A percentile compares a stretch with the other conserved stretches of the same genome.
These are phyloP conservation scores for Choristoneura fumiferana DNA, from an alignment of 1,140 invertebrate species.

Conservation along the genomic window DNA sequence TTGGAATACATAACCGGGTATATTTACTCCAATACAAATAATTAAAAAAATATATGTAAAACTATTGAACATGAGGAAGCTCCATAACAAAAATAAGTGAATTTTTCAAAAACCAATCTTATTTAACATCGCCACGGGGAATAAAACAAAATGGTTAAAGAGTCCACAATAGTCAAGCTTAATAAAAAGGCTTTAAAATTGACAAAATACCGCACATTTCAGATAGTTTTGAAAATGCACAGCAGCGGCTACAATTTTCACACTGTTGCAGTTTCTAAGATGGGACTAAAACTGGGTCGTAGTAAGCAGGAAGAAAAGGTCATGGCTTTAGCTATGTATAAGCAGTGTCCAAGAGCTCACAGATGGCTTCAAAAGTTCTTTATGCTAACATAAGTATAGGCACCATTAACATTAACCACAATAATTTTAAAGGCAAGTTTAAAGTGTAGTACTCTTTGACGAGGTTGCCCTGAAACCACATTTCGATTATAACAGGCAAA, in stretches of 20 bases:
- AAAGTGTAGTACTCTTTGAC: slow-evolving; percentile 47
- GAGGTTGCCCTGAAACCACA: slow-evolving; percentile 45
- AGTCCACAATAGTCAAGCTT: not conserved
- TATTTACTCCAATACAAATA: too few relatives aligned
- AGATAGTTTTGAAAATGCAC: slow-evolving; percentile 19
- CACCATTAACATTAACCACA: slow-evolving; percentile 25
- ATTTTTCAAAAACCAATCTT: too few relatives aligned
- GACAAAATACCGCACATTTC: slow-evolving; percentile 22
- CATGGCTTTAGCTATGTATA: slow-evolving; percentile 22
- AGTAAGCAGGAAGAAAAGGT: slow-evolving; percentile 25
- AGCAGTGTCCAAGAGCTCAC: slow-evolving; percentile 25
- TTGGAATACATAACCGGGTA: too few relatives aligned
- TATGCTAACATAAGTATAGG: slow-evolving; percentile 28
- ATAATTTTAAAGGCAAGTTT: slow-evolving; percentile 25
- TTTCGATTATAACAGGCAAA: slow-evolving; percentile 35
- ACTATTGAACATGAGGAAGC: too few relatives aligned
- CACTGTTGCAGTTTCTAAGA: slow-evolving; percentile 22
- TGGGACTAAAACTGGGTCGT: slow-evolving; percentile 19
- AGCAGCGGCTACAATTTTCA: slow-evolving; percentile 20
- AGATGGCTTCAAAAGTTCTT: slow-evolving; percentile 25
- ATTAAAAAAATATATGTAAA: too few relatives aligned
- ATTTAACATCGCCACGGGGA: too few relatives aligned
- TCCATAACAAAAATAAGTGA: too few relatives aligned
- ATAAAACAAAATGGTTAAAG: too few relatives aligned
- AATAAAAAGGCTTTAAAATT: slow-evolving; percentile 25